A percentile compares a stretch with the other conserved stretches of the same genome.
phyloP scores from a whole-genome alignment of 2,113 vertebrate species.

The Ophthalmolycus amberensis region DNA sequence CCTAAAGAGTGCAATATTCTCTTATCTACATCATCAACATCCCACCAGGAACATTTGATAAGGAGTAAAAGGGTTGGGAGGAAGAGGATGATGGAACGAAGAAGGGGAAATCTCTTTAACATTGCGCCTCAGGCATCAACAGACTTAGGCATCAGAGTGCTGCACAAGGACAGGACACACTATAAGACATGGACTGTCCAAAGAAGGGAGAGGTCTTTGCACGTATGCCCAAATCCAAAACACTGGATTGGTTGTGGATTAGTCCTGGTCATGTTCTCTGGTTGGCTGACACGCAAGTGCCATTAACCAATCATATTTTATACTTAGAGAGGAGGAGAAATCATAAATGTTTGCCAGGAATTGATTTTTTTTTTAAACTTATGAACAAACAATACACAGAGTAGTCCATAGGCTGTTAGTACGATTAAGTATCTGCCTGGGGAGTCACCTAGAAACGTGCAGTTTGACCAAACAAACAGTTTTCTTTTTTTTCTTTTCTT shows the following conservation, averaged over 20 bases:
- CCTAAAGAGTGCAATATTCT: conserved; percentile 77
- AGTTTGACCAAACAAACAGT: conserved; percentile 80
- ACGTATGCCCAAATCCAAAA: conserved; percentile 71
- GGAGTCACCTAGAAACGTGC: conserved; percentile 87
- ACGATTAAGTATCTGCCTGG: conserved; percentile 82
- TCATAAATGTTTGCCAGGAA: conserved; percentile 73
- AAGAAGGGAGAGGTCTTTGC: conserved; percentile 69
- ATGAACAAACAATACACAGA: conserved; percentile 92
- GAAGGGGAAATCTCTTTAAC: conserved; percentile 69
- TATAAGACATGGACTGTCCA: conserved; percentile 70
- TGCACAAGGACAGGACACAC: conserved; percentile 73
- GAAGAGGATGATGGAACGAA: conserved; percentile 28
- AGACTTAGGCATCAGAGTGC: conserved; percentile 67
- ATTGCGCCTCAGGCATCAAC: conserved; percentile 69
- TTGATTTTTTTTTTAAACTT: conserved; percentile 66
- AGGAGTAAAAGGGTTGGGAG: conserved; percentile 31
- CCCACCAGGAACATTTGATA: conserved; percentile 74
- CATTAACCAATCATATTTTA: conserved; percentile 61
- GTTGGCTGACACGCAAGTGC: conserved; percentile 62
- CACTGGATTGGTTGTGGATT: conserved; percentile 41
- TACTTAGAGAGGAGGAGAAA: conserved; percentile 70
- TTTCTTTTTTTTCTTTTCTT: conserved; percentile 57
- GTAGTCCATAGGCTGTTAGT: conserved; percentile 86
- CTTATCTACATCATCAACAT: conserved; percentile 77
- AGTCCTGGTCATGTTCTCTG: conserved; percentile 60